Percentiles rank a stretch among this genome's conserved stretches.
These are phyloP conservation scores for Acrobasis repandana DNA, from an alignment of 2,888 invertebrate genomes.

Conservation along the genomic window DNA sequence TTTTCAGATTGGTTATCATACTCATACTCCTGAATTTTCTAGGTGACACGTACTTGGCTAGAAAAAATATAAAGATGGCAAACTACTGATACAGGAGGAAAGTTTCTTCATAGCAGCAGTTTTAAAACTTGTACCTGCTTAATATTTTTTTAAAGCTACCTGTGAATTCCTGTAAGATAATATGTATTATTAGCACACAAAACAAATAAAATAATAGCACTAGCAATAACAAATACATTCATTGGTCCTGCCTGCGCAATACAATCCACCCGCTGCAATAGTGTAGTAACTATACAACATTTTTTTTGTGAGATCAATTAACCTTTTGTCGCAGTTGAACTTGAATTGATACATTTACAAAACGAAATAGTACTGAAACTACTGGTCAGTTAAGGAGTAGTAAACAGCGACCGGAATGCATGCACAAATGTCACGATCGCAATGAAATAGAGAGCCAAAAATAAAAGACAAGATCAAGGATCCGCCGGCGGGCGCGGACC, in stretches of 20 bases:
- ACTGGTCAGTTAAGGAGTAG: neutral
- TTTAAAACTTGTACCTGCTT: no score
- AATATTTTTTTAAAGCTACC: no score
- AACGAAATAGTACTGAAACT: neutral
- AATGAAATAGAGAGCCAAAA: neutral
- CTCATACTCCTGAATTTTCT: no score
- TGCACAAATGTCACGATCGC: neutral
- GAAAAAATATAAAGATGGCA: no score
- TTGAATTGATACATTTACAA: neutral
- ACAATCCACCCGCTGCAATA: neutral
- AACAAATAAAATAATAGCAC: no score
- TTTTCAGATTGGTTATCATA: neutral
- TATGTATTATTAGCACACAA: no score
- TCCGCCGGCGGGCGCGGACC: neutral
- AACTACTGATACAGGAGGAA: no score
- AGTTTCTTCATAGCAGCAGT: no score
- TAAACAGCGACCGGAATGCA: neutral
- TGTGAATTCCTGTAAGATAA: no score
- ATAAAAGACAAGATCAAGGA: constrained; percentile 2
- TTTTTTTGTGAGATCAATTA: neutral
- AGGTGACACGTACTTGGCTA: no score
- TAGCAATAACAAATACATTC: no score
- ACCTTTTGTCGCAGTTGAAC: neutral
- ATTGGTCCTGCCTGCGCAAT: neutral
- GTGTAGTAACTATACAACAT: neutral